Evolutionary conservation across 1,140 invertebrate genomes (phyloP).

Genomic region (Pseudomyrmex gracilis): DNA sequence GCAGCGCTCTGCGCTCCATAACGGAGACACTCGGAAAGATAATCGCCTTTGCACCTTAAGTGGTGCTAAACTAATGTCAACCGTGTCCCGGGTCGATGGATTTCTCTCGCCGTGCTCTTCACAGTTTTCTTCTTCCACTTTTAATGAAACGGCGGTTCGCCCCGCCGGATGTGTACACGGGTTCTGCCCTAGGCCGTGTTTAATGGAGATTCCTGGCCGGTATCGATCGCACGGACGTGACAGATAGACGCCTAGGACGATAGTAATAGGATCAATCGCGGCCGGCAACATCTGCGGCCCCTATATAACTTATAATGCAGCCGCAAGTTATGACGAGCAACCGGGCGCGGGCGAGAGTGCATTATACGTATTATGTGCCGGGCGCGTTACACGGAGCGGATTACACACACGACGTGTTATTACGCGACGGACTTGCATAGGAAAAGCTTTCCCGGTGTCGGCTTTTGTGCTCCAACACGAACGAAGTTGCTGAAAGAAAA

Average conservation of each 20-base stretch:
- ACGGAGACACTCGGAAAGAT: slow-evolving; percentile 10
- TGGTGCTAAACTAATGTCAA: not conserved
- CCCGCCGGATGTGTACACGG: slow-evolving; percentile 35
- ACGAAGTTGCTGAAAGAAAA: slow-evolving; percentile 18
- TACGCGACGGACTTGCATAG: slow-evolving; percentile 38
- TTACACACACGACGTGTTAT: slow-evolving; percentile 40
- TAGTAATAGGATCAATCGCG: slow-evolving; percentile 69
- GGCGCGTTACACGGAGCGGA: slow-evolving; percentile 30
- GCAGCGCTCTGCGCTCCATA: not conserved
- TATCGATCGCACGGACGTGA: slow-evolving; percentile 60
- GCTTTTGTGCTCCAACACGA: slow-evolving; percentile 32
- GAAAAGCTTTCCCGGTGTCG: slow-evolving; percentile 4
- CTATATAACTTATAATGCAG: slow-evolving; percentile 59
- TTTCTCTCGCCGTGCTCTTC: not conserved
- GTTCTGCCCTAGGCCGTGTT: slow-evolving; percentile 49
- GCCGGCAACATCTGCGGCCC: slow-evolving; percentile 64
- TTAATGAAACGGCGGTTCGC: slow-evolving; percentile 45
- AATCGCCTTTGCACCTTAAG: slow-evolving; percentile 31
- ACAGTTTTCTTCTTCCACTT: slow-evolving; percentile 35
- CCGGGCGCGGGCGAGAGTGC: slow-evolving; percentile 15
- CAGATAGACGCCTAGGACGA: slow-evolving; percentile 59
- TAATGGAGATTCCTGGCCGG: slow-evolving; percentile 61
- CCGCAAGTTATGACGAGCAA: slow-evolving; percentile 51
- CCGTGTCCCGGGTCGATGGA: not conserved
- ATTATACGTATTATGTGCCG: slow-evolving; percentile 50